Percentiles rank a stretch among this genome's conserved stretches.
phyloP scores from a whole-genome alignment of 2,888 invertebrate species.

The Heliconius sara region DNA sequence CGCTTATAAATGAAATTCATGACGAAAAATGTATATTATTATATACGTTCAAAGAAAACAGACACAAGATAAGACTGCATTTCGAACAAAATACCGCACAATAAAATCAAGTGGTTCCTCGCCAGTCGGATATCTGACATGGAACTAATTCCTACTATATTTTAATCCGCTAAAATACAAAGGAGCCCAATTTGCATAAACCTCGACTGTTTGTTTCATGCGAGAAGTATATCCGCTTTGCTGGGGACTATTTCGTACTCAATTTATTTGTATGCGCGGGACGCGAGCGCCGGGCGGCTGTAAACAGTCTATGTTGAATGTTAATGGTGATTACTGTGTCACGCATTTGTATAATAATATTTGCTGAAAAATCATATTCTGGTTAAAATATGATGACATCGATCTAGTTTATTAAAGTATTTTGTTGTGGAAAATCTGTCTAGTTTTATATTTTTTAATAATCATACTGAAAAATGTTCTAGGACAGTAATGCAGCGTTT shows the following conservation, averaged over 20 bases:
- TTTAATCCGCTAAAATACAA: slow-evolving; percentile 82
- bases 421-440: background rate
- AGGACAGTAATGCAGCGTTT: background rate
- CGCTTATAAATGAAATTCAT: too few relatives aligned
- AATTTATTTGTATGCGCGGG: slow-evolving; percentile 74
- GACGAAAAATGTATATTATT: too few relatives aligned
- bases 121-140: slow-evolving; percentile 77
- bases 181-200: slow-evolving; percentile 83
- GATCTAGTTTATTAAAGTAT: slow-evolving; percentile 26
- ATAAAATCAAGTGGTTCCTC: slow-evolving; percentile 71
- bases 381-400: slow-evolving; percentile 25
- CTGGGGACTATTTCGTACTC: slow-evolving; percentile 74
- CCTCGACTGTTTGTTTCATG: slow-evolving; percentile 81
- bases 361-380: slow-evolving; percentile 34
- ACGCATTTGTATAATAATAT: slow-evolving; percentile 42
- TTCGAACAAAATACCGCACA: slow-evolving; percentile 68
- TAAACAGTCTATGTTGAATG: slow-evolving; percentile 58
- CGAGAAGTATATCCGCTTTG: slow-evolving; percentile 79
- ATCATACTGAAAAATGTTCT: background rate
- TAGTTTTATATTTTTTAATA: background rate
- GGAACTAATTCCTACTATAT: slow-evolving; percentile 82
- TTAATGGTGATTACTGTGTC: slow-evolving; percentile 51
- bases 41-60: slow-evolving; percentile 30
- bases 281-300: slow-evolving; percentile 53
- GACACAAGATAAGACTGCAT: slow-evolving; percentile 53